Evolutionary conservation across 2,797 vertebrate species (phyloP).

Genomic region (Anabacerthia variegaticeps): DNA sequence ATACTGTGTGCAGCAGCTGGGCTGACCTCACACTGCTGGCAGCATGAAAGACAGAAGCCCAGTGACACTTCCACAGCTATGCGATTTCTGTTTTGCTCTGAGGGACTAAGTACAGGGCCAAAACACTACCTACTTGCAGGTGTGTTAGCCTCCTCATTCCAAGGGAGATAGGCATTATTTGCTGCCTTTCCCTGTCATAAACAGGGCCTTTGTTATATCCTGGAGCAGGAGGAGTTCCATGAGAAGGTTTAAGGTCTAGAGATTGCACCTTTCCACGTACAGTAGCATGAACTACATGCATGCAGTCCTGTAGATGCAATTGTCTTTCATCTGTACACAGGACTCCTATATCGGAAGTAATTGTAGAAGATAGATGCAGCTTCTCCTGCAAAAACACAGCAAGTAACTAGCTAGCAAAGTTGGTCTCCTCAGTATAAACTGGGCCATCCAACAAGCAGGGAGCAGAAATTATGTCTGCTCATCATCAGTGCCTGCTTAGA

Average conservation of each 20-base stretch:
- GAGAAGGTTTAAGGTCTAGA: not conserved
- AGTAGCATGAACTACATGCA: not conserved
- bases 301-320: not conserved
- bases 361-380: not conserved
- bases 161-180: not conserved
- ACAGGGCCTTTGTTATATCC: not conserved
- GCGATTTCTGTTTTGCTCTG: not conserved
- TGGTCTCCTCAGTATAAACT: not conserved
- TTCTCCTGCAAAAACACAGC: not conserved
- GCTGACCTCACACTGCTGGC: not conserved
- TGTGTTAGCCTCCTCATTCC: not conserved
- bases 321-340: not conserved
- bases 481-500: not conserved
- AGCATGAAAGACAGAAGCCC: not conserved
- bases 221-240: not conserved
- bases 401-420: not conserved
- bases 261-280: not conserved
- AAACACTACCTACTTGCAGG: not conserved
- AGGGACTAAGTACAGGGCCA: not conserved
- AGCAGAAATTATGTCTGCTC: not conserved
- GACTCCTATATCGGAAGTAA: not conserved
- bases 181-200: not conserved
- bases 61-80: not conserved
- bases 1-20: fast-evolving
- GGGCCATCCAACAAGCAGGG: not conserved